Evolutionary conservation across 2,113 vertebrate species (phyloP).

Genomic region (Sclerurus mexicanus): DNA sequence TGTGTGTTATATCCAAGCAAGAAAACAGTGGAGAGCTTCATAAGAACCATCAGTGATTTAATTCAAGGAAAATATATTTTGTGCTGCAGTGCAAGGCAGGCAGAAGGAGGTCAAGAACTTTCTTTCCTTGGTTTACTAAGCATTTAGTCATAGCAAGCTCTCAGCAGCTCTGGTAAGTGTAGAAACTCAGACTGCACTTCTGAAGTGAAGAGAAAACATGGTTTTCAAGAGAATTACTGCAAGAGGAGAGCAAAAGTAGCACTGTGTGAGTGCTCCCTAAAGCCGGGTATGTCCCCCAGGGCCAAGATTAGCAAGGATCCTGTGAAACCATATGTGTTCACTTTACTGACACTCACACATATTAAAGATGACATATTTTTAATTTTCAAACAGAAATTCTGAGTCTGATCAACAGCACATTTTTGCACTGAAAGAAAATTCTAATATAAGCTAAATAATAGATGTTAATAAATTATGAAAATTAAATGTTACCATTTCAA

Average conservation of each 20-base stretch:
- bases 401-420: neutral
- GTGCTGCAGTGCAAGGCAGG: neutral
- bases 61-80: neutral
- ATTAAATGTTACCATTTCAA: neutral
- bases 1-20: neutral
- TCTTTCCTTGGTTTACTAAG: neutral
- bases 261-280: neutral
- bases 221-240: neutral
- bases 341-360: neutral
- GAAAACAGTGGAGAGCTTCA: neutral
- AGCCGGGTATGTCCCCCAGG: rapidly evolving
- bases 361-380: rapidly evolving
- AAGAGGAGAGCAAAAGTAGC: neutral
- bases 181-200: neutral
- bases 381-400: neutral
- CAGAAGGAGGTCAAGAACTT: neutral
- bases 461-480: neutral
- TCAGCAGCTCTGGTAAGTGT: neutral
- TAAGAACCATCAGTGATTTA: neutral
- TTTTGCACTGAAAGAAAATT: neutral
- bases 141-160: neutral
- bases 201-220: neutral
- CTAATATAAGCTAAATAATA: neutral
- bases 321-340: neutral
- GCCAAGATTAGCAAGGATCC: neutral